Base-by-base conservation (phyloP, 2,888 invertebrate species). In the Drosophila neonasuta region DNA sequence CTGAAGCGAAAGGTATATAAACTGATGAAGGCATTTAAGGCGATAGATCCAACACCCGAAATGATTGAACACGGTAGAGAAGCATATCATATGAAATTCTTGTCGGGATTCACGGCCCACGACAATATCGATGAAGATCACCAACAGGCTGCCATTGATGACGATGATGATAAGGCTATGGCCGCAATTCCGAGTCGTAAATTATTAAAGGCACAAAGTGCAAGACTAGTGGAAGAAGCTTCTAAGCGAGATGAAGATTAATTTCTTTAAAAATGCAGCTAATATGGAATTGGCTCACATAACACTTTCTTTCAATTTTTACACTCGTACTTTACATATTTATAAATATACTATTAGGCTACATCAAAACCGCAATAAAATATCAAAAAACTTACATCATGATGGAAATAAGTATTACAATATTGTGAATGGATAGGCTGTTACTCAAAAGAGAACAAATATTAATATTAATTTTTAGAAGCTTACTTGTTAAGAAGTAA, bases 161-260 rank as follows among this genome's bases (percentile, higher is more conserved):
- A 81, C 11, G 85, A 77, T 45, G 74, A 80, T 46, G 59, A 64
- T n/a, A 89, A 86, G 56, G 71, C 55, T 0, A 44, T 71, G 61
- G 81, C 76, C 44, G 74, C 62, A 72, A 77, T 89, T 5, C 89
- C 87, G 1, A 90, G 82, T 68, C 89, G 91, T n/a, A 89, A 88
- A 30, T 88, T 88, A 68, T 86, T 91, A 8, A 91, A 91, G 78
- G 77, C 82, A 0, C 80, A 82, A 44, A 90, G 90, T 71, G 84
- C 83, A 15, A 88, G 86, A 71, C 59, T 90, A 34, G 80, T 90
- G 20, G 90, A 90, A 57, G 88, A 88, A 42, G 77, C 80, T 9
- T 5, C 29, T 7, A 50, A 9, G 9, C 54, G 54, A 44, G 54
- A 54, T 1, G 42, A 30, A 0, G 41, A 11, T 20, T 45, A 45